These are phyloP conservation scores for Nematopogon swammerdamellus DNA, from an alignment of 2,888 invertebrate species.

Conservation along the genomic window DNA sequence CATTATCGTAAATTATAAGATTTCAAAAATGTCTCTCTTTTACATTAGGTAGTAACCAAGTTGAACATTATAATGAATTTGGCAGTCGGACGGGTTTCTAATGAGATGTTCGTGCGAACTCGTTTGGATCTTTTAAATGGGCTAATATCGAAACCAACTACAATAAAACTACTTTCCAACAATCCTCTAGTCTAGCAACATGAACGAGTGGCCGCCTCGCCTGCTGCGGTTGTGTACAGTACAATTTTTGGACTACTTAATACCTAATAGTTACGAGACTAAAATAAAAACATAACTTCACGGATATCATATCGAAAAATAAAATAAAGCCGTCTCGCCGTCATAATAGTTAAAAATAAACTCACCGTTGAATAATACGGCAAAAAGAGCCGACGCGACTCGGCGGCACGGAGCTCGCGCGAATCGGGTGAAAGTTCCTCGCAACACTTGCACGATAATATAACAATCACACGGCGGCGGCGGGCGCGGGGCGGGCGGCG, in stretches of 20 bases:
- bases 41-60: too few species aligned
- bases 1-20: too few species aligned
- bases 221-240: not conserved
- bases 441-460: not conserved
- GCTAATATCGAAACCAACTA: too few species aligned
- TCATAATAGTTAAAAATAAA: not conserved
- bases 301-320: not conserved
- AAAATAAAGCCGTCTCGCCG: too few species aligned
- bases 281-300: not conserved
- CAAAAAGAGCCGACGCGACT: not conserved
- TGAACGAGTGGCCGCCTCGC: not conserved
- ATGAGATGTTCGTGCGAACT: too few species aligned
- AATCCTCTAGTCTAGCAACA: too few species aligned
- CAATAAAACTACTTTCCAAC: too few species aligned
- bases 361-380: not conserved
- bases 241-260: not conserved
- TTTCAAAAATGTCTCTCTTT: too few species aligned
- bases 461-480: not conserved
- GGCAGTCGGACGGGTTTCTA: too few species aligned
- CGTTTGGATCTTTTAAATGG: too few species aligned
- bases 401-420: not conserved
- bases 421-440: not conserved
- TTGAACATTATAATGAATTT: too few species aligned
- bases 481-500: not conserved
- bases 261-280: not conserved